Evolutionary conservation across 2,888 invertebrate species (phyloP).

Genomic region (Apodemia duryi): DNA sequence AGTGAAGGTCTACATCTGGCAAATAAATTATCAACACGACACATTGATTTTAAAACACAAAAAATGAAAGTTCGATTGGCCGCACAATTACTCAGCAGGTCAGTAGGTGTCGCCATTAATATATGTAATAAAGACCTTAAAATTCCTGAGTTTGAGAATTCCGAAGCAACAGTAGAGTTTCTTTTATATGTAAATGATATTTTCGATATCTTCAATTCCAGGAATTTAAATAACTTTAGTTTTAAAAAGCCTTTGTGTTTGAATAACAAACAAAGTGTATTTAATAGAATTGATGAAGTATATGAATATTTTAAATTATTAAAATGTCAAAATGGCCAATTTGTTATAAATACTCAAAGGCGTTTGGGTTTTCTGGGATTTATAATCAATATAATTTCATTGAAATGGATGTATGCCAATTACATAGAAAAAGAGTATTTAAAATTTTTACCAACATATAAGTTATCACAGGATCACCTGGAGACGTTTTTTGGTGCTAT

Average conservation of each 20-base stretch:
- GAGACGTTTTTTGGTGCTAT: neutral
- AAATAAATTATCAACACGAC: constrained; percentile 6
- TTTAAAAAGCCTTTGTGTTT: neutral
- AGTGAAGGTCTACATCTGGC: constrained; percentile 11
- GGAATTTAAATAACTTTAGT: neutral
- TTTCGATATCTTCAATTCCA: neutral
- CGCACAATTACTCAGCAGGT: neutral
- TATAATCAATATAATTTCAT: neutral
- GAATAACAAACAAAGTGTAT: neutral
- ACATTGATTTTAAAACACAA: constrained; percentile 7
- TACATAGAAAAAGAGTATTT: neutral
- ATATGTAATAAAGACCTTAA: neutral
- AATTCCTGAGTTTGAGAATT: neutral
- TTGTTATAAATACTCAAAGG: neutral
- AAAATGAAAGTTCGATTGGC: neutral
- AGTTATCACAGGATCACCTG: neutral
- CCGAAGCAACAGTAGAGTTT: too few species aligned
- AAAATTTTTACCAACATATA: neutral
- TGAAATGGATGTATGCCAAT: neutral
- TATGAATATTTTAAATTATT: neutral
- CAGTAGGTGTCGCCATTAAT: neutral
- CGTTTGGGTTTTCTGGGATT: neutral
- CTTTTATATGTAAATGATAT: neutral
- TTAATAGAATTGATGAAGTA: neutral
- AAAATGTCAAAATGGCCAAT: neutral